Evolutionary conservation across 2,888 invertebrate species (phyloP).

Genomic region (Rotaria sp.): DNA sequence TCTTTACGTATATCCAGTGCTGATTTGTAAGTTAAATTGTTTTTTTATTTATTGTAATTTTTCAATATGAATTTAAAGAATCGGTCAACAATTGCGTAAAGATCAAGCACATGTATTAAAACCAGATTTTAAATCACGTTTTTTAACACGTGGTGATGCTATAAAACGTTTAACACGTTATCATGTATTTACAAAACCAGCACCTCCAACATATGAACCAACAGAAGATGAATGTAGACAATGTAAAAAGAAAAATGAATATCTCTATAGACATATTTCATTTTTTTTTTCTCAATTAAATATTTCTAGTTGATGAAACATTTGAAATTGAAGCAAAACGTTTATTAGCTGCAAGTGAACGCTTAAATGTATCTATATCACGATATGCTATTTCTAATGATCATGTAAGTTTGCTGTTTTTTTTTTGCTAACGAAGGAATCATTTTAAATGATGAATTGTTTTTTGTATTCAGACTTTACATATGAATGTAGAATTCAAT

Average conservation of each 20-base stretch:
- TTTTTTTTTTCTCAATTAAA: too few relatives aligned
- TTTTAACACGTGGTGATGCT: constrained; percentile 63
- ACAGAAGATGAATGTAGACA: constrained; percentile 16
- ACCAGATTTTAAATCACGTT: constrained; percentile 69
- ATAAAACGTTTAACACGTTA: constrained; percentile 69
- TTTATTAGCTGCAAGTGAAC: background rate
- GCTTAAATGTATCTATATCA: background rate
- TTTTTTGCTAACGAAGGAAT: background rate
- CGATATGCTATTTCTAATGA: background rate
- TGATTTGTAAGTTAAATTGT: background rate
- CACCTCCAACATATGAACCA: background rate
- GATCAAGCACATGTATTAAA: constrained; percentile 69
- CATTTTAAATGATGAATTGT: too few relatives aligned
- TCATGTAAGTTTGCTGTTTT: background rate
- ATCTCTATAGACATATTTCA: too few relatives aligned
- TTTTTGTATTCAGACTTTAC: too few relatives aligned
- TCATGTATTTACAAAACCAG: constrained; percentile 61
- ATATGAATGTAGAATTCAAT: too few relatives aligned
- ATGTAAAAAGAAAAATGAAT: background rate
- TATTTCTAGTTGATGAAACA: background rate
- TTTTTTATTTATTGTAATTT: background rate
- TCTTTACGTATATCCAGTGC: constrained; percentile 18
- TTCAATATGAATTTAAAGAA: background rate
- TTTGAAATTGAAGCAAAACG: background rate
- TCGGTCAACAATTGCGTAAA: constrained; percentile 63